Percentiles rank a stretch among this genome's conserved stretches.
phyloP scores from a whole-genome alignment of 1,140 invertebrate species.

The Macrosteles quadrilineatus region DNA sequence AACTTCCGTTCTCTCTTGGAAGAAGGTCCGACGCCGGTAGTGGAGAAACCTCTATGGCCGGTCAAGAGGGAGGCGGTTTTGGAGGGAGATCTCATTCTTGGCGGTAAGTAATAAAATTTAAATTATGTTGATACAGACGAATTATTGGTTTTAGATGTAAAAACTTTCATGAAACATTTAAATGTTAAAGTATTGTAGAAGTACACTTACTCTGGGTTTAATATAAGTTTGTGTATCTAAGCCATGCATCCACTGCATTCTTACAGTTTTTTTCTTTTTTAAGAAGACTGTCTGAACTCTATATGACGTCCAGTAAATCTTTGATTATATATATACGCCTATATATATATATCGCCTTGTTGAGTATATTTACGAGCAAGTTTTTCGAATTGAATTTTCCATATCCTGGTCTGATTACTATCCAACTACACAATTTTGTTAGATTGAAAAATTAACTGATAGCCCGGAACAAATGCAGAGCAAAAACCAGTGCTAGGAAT shows the following conservation, averaged over 20 bases:
- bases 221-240: neutral
- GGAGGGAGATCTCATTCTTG: constrained; percentile 80
- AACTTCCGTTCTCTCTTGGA: constrained; percentile 46
- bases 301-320: no score
- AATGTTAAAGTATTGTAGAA: neutral
- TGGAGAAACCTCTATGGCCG: constrained; percentile 64
- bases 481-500: no score
- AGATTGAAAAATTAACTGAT: no score
- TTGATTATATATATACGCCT: no score
- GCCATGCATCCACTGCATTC: neutral
- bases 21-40: constrained; percentile 36
- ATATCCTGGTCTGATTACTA: no score
- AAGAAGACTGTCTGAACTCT: neutral
- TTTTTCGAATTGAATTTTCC: no score
- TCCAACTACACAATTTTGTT: no score
- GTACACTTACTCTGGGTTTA: no score
- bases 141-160: neutral
- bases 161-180: neutral
- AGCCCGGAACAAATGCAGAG: no score
- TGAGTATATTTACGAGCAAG: no score
- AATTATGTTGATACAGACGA: neutral
- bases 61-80: constrained; percentile 78
- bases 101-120: constrained; percentile 45
- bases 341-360: no score
- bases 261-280: neutral